Conservation (phyloP, 2,113 vertebrate species). For the Aptenodytes patagonicus region DNA sequence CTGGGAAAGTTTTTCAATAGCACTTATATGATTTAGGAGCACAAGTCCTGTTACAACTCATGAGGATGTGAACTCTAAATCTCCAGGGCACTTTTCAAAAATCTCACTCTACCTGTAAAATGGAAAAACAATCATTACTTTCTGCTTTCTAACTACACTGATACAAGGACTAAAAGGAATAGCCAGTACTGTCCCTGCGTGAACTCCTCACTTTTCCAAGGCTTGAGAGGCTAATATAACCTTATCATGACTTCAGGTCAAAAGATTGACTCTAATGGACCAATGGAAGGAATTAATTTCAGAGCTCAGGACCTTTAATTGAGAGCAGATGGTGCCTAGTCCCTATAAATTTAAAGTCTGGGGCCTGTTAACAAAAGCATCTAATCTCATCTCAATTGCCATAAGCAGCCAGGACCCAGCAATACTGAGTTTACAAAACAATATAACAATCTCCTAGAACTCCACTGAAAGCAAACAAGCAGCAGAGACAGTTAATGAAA, state of each 20-base stretch:
- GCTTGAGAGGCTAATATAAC: slow-evolving; percentile 17
- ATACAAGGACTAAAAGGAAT: neutral
- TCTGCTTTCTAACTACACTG: neutral
- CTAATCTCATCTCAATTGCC: slow-evolving; percentile 59
- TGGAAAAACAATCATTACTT: slow-evolving; percentile 16
- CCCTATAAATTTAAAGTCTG: slow-evolving; percentile 56
- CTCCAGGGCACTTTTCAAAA: neutral
- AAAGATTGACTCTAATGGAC: slow-evolving; percentile 59
- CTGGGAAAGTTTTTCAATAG: neutral
- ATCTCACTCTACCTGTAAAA: slow-evolving; percentile 1
- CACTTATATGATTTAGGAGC: neutral
- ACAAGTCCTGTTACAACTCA: neutral
- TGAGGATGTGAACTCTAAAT: neutral
- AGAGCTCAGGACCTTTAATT: slow-evolving; percentile 59
- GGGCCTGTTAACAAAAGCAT: slow-evolving; percentile 54
- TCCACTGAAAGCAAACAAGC: slow-evolving; percentile 45
- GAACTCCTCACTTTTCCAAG: slow-evolving; percentile 30
- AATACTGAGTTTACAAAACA: slow-evolving; percentile 58
- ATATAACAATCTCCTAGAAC: slow-evolving; percentile 21
- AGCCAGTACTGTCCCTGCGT: neutral
- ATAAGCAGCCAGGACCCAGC: slow-evolving; percentile 48
- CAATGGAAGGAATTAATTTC: slow-evolving; percentile 60
- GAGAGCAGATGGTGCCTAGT: slow-evolving; percentile 59
- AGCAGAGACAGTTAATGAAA: slow-evolving; percentile 49
- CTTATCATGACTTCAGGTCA: slow-evolving; percentile 52